A percentile compares a stretch with the other conserved stretches of the same genome.
Conservation (phyloP, 1,140 invertebrate species). For the Cryptotermes secundus region DNA sequence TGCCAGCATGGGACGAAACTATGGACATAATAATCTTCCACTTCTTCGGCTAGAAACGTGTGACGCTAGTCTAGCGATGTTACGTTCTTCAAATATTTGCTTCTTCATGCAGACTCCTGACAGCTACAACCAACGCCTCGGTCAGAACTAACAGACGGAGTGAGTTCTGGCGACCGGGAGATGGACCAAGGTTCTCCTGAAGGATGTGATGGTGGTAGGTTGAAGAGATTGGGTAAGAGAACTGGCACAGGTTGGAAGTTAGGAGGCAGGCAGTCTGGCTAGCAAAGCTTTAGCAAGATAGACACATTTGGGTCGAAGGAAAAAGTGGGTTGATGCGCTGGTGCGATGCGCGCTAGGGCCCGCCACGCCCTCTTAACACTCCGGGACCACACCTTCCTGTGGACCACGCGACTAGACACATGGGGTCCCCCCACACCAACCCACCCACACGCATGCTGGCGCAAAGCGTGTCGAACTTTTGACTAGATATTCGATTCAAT, state of each 20-base stretch:
- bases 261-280: neutral
- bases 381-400: neutral
- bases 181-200: neutral
- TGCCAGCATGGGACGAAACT: neutral
- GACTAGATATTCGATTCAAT: no score
- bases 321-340: conserved; percentile 11
- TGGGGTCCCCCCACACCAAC: neutral
- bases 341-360: neutral
- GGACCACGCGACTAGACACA: conserved; percentile 8
- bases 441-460: neutral
- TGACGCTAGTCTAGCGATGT: neutral
- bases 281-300: neutral
- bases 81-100: no score
- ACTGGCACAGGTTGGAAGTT: neutral
- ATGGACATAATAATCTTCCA: neutral
- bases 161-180: no score
- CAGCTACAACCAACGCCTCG: neutral
- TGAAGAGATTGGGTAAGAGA: neutral
- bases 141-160: no score
- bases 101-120: neutral
- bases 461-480: neutral
- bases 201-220: neutral
- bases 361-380: neutral
- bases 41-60: neutral
- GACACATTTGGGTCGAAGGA: conserved; percentile 14